phyloP scores from a whole-genome alignment of 2,888 invertebrate species.

The Drosophila mimica region DNA sequence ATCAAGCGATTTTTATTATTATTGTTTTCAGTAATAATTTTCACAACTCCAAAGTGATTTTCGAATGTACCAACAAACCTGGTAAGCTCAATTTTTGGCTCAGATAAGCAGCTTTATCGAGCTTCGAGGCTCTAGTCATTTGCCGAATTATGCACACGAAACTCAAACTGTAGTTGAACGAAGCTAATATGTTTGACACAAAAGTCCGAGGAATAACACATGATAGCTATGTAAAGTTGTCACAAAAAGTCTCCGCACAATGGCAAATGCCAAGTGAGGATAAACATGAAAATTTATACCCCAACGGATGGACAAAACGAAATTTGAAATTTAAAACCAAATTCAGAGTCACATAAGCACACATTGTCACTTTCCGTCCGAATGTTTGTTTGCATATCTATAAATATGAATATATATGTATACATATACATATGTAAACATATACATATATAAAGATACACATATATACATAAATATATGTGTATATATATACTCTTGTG shows the following conservation, averaged over 20 bases:
- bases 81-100: constrained; percentile 25
- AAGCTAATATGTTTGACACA: constrained; percentile 42
- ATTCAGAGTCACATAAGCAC: constrained; percentile 40
- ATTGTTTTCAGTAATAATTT: constrained; percentile 1
- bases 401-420: background rate
- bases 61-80: background rate
- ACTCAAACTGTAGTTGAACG: constrained; percentile 43
- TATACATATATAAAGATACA: background rate
- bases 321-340: constrained; percentile 68
- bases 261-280: constrained; percentile 42
- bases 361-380: constrained; percentile 28
- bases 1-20: background rate
- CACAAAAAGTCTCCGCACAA: constrained; percentile 51
- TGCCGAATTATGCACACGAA: constrained; percentile 13
- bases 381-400: background rate
- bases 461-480: background rate
- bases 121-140: constrained; percentile 22
- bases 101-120: constrained; percentile 48
- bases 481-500: constrained; percentile 33
- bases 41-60: background rate
- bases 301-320: constrained; percentile 48
- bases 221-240: constrained; percentile 54
- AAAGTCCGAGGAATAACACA: constrained; percentile 19
- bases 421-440: too few species aligned
- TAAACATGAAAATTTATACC: constrained; percentile 68